Evolutionary conservation across 1,140 invertebrate genomes (phyloP).

Genomic region (Diachasmimorpha longicaudata): DNA sequence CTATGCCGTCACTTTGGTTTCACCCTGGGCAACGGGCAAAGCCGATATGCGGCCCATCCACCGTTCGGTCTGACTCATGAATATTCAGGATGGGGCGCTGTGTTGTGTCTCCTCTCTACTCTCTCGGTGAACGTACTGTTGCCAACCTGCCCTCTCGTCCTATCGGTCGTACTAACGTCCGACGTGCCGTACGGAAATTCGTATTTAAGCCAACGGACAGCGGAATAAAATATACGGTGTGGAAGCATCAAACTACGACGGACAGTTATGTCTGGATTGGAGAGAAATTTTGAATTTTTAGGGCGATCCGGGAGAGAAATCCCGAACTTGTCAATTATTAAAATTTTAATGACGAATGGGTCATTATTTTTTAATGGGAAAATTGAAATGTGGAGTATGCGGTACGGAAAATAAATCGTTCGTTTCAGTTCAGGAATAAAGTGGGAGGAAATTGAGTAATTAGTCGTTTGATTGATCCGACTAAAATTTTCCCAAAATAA

Average conservation of each 20-base stretch:
- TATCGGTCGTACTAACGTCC: background rate
- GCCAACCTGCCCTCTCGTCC: slow-evolving; percentile 4
- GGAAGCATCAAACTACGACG: background rate
- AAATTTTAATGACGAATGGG: too few species aligned
- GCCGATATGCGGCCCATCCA: slow-evolving; percentile 3
- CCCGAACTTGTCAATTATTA: too few species aligned
- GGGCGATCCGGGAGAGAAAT: too few species aligned
- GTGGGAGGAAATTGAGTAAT: too few species aligned
- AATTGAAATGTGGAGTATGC: too few species aligned
- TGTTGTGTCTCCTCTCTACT: slow-evolving; percentile 7
- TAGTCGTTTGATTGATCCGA: too few species aligned
- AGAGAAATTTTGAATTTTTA: too few species aligned
- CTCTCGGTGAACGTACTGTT: background rate
- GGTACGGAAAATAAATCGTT: too few species aligned
- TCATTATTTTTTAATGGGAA: too few species aligned
- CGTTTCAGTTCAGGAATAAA: too few species aligned
- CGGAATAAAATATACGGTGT: background rate
- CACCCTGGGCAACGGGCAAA: background rate
- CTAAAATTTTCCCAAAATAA: too few species aligned
- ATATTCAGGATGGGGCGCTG: slow-evolving; percentile 26
- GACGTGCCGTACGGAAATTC: slow-evolving; percentile 20
- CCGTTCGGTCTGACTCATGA: slow-evolving; percentile 21
- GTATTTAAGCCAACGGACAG: slow-evolving; percentile 14
- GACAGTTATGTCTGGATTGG: background rate
- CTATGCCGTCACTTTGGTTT: background rate